Percentiles rank a stretch among this genome's conserved stretches.
phyloP scores from a whole-genome alignment of 2,113 vertebrate genomes.

The Protomyctophum bolini region DNA sequence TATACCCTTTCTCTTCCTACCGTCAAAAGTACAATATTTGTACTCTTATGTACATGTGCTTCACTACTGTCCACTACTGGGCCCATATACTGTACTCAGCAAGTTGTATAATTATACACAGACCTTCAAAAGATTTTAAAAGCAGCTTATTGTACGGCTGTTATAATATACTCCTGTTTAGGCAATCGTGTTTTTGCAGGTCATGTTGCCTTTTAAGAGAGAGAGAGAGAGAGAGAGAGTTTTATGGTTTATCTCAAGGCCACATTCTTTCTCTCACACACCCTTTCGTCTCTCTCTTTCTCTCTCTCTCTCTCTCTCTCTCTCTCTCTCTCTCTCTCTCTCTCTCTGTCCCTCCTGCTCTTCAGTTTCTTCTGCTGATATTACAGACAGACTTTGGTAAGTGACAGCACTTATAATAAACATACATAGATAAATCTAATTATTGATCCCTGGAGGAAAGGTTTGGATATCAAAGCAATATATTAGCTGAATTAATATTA shows the following conservation, averaged over 20 bases:
- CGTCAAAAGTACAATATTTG: too few relatives aligned
- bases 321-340: neutral
- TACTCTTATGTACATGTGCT: too few relatives aligned
- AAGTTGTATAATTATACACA: neutral
- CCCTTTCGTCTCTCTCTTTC: neutral
- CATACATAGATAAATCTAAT: neutral
- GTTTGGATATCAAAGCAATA: neutral
- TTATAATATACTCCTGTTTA: neutral
- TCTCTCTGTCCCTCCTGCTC: neutral
- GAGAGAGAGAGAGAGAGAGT: neutral
- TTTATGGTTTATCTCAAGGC: conserved; percentile 1
- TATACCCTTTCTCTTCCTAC: too few relatives aligned
- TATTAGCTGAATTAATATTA: neutral
- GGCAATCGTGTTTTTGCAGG: conserved; percentile 9
- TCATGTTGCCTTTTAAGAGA: conserved; percentile 38
- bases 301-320: neutral
- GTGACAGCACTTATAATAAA: neutral
- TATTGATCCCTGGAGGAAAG: neutral
- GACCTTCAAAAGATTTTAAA: too few relatives aligned
- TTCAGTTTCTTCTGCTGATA: neutral
- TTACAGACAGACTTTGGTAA: neutral
- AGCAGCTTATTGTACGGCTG: neutral
- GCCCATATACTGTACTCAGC: neutral
- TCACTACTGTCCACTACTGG: too few relatives aligned
- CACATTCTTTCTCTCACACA: neutral